phyloP scores from a whole-genome alignment of 2,888 invertebrate species.

The Cantharis lateralis region DNA sequence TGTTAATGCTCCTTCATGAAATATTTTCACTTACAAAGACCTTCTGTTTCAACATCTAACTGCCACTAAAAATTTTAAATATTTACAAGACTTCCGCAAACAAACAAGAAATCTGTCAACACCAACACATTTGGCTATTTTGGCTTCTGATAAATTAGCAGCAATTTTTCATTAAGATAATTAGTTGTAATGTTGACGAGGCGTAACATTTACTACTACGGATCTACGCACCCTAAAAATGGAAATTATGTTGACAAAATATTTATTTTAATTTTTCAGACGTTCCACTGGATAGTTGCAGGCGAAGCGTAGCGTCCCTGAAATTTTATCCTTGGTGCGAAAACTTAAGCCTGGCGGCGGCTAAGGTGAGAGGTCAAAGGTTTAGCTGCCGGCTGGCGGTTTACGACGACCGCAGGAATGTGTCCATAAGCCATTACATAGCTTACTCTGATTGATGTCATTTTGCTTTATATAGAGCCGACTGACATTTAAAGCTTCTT shows the following conservation, averaged over 20 bases:
- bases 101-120: conserved; percentile 31
- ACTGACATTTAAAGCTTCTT: conserved; percentile 31
- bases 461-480: conserved; percentile 23
- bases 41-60: neutral
- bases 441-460: conserved; percentile 31
- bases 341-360: conserved; percentile 9
- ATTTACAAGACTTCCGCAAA: conserved; percentile 27
- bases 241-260: neutral
- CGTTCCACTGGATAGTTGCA: neutral
- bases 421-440: conserved; percentile 29
- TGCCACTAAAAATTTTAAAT: conserved; percentile 7
- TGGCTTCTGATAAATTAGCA: conserved; percentile 43
- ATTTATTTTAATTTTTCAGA: neutral
- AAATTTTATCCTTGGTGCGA: conserved; percentile 9
- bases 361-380: conserved; percentile 29
- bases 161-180: conserved; percentile 49
- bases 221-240: conserved; percentile 1
- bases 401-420: conserved; percentile 33
- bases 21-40: neutral
- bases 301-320: neutral
- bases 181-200: conserved; percentile 46
- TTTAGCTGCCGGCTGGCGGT: conserved; percentile 33
- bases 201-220: conserved; percentile 36
- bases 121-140: conserved; percentile 28
- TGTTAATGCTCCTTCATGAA: neutral